A percentile compares a stretch with the other conserved stretches of the same genome.
Conservation (phyloP, 2,113 vertebrate species). For the Microtus montanus region DNA sequence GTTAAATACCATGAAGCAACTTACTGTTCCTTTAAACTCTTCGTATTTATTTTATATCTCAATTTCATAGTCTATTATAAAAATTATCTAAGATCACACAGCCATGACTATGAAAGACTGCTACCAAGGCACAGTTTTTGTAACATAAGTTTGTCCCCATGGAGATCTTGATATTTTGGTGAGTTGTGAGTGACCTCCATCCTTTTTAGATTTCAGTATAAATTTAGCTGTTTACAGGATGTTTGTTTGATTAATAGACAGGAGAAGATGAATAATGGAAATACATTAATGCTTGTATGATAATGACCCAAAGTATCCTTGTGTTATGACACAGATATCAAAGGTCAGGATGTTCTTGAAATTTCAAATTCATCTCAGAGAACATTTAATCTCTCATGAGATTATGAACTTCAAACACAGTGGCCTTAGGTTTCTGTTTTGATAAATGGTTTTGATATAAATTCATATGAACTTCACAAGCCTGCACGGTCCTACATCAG, state of each 20-base stretch:
- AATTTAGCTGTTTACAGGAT: constrained; percentile 73
- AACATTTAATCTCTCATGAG: constrained; percentile 51
- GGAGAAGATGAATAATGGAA: constrained; percentile 54
- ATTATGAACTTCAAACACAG: constrained; percentile 73
- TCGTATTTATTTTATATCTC: constrained; percentile 42
- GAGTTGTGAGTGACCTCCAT: constrained; percentile 64
- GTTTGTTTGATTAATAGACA: constrained; percentile 69
- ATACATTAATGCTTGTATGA: constrained; percentile 64
- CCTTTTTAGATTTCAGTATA: constrained; percentile 71
- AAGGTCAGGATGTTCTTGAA: constrained; percentile 69
- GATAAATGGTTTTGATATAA: constrained; percentile 26
- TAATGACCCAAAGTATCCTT: constrained; percentile 57
- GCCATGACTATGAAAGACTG: constrained; percentile 16
- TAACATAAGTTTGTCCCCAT: constrained; percentile 56
- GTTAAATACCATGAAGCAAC: constrained; percentile 11
- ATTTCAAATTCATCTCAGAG: constrained; percentile 74
- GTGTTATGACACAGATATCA: constrained; percentile 42
- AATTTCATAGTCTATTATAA: constrained; percentile 15
- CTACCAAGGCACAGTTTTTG: constrained; percentile 20
- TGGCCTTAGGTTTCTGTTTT: constrained; percentile 67
- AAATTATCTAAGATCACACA: constrained; percentile 41
- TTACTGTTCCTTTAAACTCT: background rate
- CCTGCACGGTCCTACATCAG: too few relatives aligned
- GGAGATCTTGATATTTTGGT: constrained; percentile 56
- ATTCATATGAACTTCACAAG: background rate